Conservation (phyloP, 2,888 invertebrate genomes). For the Ctenicera cuprea region DNA sequence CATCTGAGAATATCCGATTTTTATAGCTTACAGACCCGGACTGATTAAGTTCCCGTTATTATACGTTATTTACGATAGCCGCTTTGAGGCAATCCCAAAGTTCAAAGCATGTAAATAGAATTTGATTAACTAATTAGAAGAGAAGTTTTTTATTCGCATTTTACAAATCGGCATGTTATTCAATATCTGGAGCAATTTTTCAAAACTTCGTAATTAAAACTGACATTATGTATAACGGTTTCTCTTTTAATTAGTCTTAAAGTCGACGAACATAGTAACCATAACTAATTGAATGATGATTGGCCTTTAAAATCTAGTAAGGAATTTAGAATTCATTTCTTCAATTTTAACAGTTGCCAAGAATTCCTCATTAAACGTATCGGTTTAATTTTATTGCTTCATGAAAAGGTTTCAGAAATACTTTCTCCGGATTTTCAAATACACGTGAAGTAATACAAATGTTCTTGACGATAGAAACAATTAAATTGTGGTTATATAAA, state of each 20-base stretch:
- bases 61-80: slow-evolving; percentile 13
- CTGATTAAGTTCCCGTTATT: slow-evolving; percentile 22
- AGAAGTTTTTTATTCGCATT: slow-evolving; percentile 20
- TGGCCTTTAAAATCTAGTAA: slow-evolving; percentile 9
- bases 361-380: slow-evolving; percentile 8
- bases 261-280: slow-evolving; percentile 12
- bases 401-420: slow-evolving; percentile 4
- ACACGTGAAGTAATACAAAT: background rate
- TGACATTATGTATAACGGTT: slow-evolving; percentile 30
- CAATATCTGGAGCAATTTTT: slow-evolving; percentile 30
- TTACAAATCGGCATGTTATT: slow-evolving; percentile 27
- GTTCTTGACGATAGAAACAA: background rate
- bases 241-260: slow-evolving; percentile 18
- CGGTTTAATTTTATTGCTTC: slow-evolving; percentile 1
- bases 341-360: slow-evolving; percentile 14
- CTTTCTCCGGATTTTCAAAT: slow-evolving; percentile 5
- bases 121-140: slow-evolving; percentile 29
- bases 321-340: slow-evolving; percentile 19
- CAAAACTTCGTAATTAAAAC: slow-evolving; percentile 27
- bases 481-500: too few species aligned
- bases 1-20: background rate
- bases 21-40: slow-evolving; percentile 2
- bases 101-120: slow-evolving; percentile 23
- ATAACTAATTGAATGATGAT: slow-evolving; percentile 20
- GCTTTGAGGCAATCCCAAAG: background rate